These are phyloP conservation scores for Eulithis testata DNA, from an alignment of 2,888 invertebrate species.

Conservation along the genomic window DNA sequence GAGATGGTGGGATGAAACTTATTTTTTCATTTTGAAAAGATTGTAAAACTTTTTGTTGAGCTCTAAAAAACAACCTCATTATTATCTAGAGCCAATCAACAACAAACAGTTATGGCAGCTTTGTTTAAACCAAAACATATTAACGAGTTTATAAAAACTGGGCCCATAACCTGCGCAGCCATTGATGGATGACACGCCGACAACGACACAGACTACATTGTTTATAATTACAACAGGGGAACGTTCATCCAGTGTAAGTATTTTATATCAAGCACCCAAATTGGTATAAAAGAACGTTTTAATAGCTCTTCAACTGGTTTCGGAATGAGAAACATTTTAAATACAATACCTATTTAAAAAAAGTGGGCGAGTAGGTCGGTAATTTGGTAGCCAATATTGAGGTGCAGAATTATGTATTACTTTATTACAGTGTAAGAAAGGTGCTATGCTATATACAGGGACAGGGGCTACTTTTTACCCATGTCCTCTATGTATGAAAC, in stretches of 20 bases:
- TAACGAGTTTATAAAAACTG: constrained; percentile 26
- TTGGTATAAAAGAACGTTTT: not conserved
- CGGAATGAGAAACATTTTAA: constrained; percentile 13
- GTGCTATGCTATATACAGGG: too few species aligned
- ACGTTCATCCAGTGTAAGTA: constrained; percentile 3
- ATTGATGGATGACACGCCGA: constrained; percentile 20
- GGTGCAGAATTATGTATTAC: too few species aligned
- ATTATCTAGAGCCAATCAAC: constrained; percentile 22
- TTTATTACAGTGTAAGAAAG: not conserved
- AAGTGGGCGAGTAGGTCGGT: too few species aligned
- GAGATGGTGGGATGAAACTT: too few species aligned
- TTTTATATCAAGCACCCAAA: not conserved
- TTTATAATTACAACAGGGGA: constrained; percentile 7
- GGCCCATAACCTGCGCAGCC: constrained; percentile 21
- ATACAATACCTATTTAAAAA: not conserved
- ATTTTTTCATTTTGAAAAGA: too few species aligned
- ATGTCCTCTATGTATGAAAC: too few species aligned
- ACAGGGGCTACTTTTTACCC: too few species aligned
- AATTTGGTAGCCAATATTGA: too few species aligned
- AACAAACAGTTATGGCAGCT: constrained; percentile 25
- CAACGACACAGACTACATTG: not conserved
- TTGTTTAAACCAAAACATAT: constrained; percentile 22
- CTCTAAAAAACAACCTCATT: not conserved
- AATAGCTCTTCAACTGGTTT: not conserved
- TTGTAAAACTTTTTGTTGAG: too few species aligned